Conservation (phyloP, 30 jellyfish, hydroid and myxozoan species). For the Cassiopea andromeda region DNA sequence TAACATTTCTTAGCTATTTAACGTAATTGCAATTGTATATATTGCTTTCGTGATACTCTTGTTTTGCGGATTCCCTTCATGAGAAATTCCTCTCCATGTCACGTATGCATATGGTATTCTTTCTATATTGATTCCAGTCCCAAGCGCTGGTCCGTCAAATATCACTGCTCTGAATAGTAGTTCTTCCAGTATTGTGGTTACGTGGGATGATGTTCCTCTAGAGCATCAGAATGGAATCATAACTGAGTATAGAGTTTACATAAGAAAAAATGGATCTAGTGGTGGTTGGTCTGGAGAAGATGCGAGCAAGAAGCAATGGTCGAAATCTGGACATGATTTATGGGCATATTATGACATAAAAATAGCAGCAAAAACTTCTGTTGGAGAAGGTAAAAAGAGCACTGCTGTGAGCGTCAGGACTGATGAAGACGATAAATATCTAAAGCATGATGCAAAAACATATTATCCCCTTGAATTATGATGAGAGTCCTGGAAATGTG, state of each 20-base stretch:
- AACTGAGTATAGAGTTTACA: constrained; percentile 28
- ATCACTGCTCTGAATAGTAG: constrained; percentile 32
- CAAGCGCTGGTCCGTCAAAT: constrained; percentile 28
- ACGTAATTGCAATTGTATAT: not conserved
- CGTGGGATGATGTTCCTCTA: constrained; percentile 48
- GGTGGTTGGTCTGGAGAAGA: not conserved
- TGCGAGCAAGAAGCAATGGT: constrained; percentile 10
- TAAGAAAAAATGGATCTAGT: constrained; percentile 1
- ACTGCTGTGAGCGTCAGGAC: constrained; percentile 31
- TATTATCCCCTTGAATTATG: too few relatives aligned
- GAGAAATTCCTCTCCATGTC: too few relatives aligned
- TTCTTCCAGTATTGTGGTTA: constrained; percentile 36
- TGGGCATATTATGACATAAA: constrained; percentile 58
- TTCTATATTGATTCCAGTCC: constrained; percentile 7
- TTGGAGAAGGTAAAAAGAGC: constrained; percentile 56
- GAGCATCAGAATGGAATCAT: constrained; percentile 53
- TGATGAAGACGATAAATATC: constrained; percentile 68
- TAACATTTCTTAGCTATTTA: not conserved
- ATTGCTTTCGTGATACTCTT: too few relatives aligned
- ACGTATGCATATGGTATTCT: too few relatives aligned
- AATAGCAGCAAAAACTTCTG: constrained; percentile 53
- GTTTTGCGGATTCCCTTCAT: too few relatives aligned
- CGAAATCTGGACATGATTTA: constrained; percentile 27
- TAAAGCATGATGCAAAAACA: too few relatives aligned
- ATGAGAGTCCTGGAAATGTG: too few relatives aligned